Evolutionary conservation across 2,797 vertebrate genomes (phyloP), one percentile per base, ranked within the genome.

Genomic region (Garrulus glandarius): DNA sequence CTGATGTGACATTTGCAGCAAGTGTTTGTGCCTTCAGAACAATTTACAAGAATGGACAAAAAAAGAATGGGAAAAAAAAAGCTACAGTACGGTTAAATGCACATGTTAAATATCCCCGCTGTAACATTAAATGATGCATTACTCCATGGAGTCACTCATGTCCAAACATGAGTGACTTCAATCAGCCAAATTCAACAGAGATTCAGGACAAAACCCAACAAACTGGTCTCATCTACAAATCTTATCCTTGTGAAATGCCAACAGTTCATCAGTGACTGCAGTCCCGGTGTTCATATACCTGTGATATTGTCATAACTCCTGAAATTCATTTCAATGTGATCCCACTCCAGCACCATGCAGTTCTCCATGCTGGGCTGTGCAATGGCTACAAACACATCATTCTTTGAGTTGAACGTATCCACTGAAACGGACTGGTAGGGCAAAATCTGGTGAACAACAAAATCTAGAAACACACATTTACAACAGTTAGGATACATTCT

Each of bases 281-380:
- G 92, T 60, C 27, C 24, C 39, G 59, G 30, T 9, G 49, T 59
- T 55, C 50, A 75, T 86, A 7, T 98, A 99, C 99, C 99, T 98
- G 99, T 99, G 94, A 99, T 99, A 76, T 99, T 99, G 97, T 99
- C 99, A 2, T 99, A 99, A 80, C 98, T 99, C 97, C 99, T 98
- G 98, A 99, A 99, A 95, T 99, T 99, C 99, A 99, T 99, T 94
- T 99, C 99, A 55, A 99, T 99, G 98, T 99, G 99, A 97, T 99
- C 99, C 99, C 99, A 99, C 82, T 99, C 99, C 84, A 99, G 97
- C 75, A 99, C 98, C 99, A 99, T 99, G 94, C 99, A 99, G 97
- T 99, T 99, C 98, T 99, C 99, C 95, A 98, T 98, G 95, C 98
- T 99, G 64, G 99, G 99, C 88, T 99, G 99, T 24, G 99, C 99